phyloP scores from a whole-genome alignment of 2,797 vertebrate genomes.

The Micropoecilia bifurca region DNA sequence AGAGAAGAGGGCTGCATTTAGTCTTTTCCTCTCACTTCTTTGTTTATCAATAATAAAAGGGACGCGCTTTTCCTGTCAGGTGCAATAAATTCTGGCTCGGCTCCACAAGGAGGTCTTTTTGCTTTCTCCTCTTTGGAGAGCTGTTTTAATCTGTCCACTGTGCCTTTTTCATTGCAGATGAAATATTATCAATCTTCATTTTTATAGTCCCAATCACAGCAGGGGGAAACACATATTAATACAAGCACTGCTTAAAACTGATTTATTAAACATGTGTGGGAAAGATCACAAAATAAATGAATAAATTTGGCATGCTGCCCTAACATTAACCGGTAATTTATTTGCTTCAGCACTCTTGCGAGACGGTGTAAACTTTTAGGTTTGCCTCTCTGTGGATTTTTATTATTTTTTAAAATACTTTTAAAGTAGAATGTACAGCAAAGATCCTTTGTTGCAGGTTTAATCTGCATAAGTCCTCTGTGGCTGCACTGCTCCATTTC shows the following conservation, averaged over 20 bases:
- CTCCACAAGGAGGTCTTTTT: slow-evolving; percentile 39
- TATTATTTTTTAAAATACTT: slow-evolving; percentile 3
- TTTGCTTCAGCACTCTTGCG: slow-evolving; percentile 46
- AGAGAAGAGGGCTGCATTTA: slow-evolving; percentile 12
- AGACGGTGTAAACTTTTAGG: slow-evolving; percentile 32
- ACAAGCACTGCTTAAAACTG: slow-evolving; percentile 32
- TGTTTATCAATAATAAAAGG: slow-evolving; percentile 49
- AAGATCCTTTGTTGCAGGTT: slow-evolving; percentile 37
- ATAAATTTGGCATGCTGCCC: slow-evolving; percentile 38
- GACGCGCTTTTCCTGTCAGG: slow-evolving; percentile 39
- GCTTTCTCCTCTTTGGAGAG: slow-evolving; percentile 35
- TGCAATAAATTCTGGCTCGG: slow-evolving; percentile 46
- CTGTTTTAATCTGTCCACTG: slow-evolving; percentile 32
- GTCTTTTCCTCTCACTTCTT: slow-evolving; percentile 22
- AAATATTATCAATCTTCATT: slow-evolving; percentile 45
- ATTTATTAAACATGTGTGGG: slow-evolving; percentile 40
- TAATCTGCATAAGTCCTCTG: slow-evolving; percentile 52
- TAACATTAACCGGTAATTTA: slow-evolving; percentile 45
- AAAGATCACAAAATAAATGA: slow-evolving; percentile 47
- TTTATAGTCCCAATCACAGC: slow-evolving; percentile 42
- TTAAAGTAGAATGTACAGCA: slow-evolving; percentile 34
- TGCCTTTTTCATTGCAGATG: slow-evolving; percentile 27
- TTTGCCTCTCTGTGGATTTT: slow-evolving; percentile 32
- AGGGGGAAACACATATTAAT: slow-evolving; percentile 27
- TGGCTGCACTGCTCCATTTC: slow-evolving; percentile 39